Evolutionary conservation across 2,797 vertebrate species (phyloP), one percentile per base, ranked within the genome.

Genomic region (Capromys pilorides): DNA sequence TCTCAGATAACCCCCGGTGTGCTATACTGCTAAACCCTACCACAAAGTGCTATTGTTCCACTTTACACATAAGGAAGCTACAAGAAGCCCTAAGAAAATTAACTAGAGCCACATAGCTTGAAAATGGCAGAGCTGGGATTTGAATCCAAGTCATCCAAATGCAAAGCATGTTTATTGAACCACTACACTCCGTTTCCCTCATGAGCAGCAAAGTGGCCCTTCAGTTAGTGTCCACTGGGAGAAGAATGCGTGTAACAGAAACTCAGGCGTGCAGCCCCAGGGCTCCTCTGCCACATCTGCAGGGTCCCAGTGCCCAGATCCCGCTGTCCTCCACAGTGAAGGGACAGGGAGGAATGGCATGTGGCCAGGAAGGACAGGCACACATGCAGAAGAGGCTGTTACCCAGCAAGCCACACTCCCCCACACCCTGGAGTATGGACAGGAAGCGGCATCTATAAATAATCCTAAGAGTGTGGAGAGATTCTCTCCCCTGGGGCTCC

Each of bases 361-460:
- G 33, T 4, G 57, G 61, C 59, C 61, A 79, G 49, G 77, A 93
- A 80, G 49, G 81, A 79, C 67, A 59, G 59, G 75, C 91, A 78
- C 84, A 82, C 49, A 81, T 54, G 71, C 94, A 69, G 28, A 94
- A 86, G 66, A 45, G 39, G 18, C 71, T 6, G 6, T 79, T 94
- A 22, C n/a, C 0, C 7, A 59, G 61, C 33, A 90, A 83, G 88
- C 39, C 73, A 57, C 1, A 39, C 62, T 62, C 78, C 89, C 33
- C 9, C 28, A 64, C 57, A 64, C 89, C 69, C 7, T n/a, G 51
- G 81, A 86, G 78, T 88, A 22, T 2, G 51, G 96, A 94, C 86
- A 90, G 91, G 93, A 88, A 69, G 78, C 45, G 57, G 3, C 45
- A 31, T 87, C 96, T 96, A 93, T 95, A 96, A 96, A 97, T 97